A percentile compares a stretch with the other conserved stretches of the same genome.
Evolutionary conservation across 2,888 invertebrate species (phyloP).

Genomic region (Drosophila paracracens): DNA sequence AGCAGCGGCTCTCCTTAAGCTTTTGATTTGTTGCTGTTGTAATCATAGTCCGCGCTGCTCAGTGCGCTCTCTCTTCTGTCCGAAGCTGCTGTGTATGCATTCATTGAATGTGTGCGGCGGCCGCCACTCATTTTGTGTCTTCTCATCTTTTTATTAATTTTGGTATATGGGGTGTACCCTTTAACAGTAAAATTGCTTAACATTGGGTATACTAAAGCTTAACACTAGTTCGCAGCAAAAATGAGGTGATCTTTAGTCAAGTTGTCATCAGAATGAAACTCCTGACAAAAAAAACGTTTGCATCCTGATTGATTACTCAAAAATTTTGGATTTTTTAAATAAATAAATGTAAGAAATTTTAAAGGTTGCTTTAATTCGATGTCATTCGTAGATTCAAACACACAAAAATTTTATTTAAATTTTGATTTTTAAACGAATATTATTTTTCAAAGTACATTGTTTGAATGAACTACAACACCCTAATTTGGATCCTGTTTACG

Average conservation of each 20-base stretch:
- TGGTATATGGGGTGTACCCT: conserved; percentile 1
- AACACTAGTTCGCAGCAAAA: not conserved
- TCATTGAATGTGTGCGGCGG: conserved; percentile 42
- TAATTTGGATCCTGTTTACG: not conserved
- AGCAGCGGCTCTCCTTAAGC: conserved; percentile 33
- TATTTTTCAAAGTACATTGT: no score
- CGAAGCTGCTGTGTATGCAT: conserved; percentile 28
- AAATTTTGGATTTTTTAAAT: no score
- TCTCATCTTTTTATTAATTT: conserved; percentile 51
- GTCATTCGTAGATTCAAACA: no score
- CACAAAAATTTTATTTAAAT: no score
- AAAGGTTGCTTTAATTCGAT: no score
- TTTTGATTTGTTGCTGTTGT: conserved; percentile 61
- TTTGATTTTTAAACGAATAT: no score
- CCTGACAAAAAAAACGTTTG: no score
- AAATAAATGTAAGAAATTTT: no score
- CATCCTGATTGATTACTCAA: no score
- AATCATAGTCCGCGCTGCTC: conserved; percentile 38
- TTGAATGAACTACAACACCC: not conserved
- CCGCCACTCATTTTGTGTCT: conserved; percentile 58
- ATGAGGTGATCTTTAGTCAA: not conserved
- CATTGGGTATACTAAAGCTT: not conserved
- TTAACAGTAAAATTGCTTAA: not conserved
- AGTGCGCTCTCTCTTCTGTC: conserved; percentile 37
- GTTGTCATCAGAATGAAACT: no score